Conservation (phyloP, 2,797 vertebrate genomes). For the Carduelis carduelis region DNA sequence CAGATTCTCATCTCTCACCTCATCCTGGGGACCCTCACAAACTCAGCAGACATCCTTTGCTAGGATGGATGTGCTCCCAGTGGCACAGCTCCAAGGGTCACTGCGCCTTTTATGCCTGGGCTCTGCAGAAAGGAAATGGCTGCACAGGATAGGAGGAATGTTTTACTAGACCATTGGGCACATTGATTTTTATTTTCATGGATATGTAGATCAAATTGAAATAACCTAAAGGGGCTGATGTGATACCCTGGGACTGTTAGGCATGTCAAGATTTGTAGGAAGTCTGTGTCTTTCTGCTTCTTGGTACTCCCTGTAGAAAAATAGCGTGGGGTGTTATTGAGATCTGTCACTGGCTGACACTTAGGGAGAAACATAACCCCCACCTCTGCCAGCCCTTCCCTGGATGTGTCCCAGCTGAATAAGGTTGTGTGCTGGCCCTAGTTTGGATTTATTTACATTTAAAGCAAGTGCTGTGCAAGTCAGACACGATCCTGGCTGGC, state of each 20-base stretch:
- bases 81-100: not conserved
- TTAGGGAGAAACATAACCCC: not conserved
- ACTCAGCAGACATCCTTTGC: not conserved
- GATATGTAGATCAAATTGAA: constrained; percentile 62
- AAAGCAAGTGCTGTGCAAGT: constrained; percentile 15
- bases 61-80: not conserved
- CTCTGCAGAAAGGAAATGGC: not conserved
- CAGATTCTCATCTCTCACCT: no score
- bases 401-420: not conserved
- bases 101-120: not conserved
- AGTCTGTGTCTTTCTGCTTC: constrained; percentile 3
- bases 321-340: constrained; percentile 40
- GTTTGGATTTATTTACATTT: constrained; percentile 43
- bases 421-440: not conserved
- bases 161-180: constrained; percentile 64
- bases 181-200: constrained; percentile 63
- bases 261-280: constrained; percentile 36
- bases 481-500: not conserved
- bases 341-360: constrained; percentile 44
- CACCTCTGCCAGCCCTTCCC: not conserved
- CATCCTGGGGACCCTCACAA: no score
- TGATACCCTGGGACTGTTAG: constrained; percentile 27
- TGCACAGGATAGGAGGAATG: not conserved
- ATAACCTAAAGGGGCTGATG: constrained; percentile 44
- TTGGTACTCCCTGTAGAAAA: constrained; percentile 53